Evolutionary conservation across 1,140 invertebrate species (phyloP).

Genomic region (Euborellia annulipes): DNA sequence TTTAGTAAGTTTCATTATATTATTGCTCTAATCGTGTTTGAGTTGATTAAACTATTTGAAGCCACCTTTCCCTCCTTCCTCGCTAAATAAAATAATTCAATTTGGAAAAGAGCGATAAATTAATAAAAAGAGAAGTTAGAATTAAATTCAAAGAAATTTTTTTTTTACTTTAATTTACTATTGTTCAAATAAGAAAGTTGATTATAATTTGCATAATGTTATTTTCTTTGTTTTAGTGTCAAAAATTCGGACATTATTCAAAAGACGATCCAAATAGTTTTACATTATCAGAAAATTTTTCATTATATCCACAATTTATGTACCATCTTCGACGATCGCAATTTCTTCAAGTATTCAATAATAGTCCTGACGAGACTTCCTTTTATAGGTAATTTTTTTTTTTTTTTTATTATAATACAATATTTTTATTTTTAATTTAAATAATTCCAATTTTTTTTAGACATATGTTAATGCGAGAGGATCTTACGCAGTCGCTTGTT

Average conservation of each 20-base stretch:
- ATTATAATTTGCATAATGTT: neutral
- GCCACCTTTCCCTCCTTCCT: neutral
- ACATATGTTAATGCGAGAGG: slow-evolving; percentile 93
- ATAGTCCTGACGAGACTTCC: slow-evolving; percentile 98
- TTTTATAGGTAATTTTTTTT: slow-evolving; percentile 67
- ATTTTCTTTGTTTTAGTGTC: slow-evolving; percentile 55
- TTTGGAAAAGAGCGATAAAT: too few relatives aligned
- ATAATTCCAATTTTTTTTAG: slow-evolving; percentile 33
- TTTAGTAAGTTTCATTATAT: slow-evolving; percentile 44
- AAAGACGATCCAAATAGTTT: slow-evolving; percentile 97
- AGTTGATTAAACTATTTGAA: neutral
- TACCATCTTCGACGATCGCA: slow-evolving; percentile 96
- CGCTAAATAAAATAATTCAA: neutral
- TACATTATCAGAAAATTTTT: slow-evolving; percentile 89
- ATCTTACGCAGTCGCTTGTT: slow-evolving; percentile 90
- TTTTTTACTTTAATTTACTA: neutral
- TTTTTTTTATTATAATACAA: neutral
- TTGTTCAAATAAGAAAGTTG: too few relatives aligned
- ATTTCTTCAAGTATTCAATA: slow-evolving; percentile 99
- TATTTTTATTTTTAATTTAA: slow-evolving; percentile 7
- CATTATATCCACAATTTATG: slow-evolving; percentile 98
- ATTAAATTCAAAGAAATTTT: neutral
- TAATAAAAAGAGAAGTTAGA: too few relatives aligned
- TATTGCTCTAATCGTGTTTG: too few relatives aligned
- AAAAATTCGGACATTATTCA: slow-evolving; percentile 96